Evolutionary conservation across 2,797 vertebrate species (phyloP).

Genomic region (Enteromius paludinosus): DNA sequence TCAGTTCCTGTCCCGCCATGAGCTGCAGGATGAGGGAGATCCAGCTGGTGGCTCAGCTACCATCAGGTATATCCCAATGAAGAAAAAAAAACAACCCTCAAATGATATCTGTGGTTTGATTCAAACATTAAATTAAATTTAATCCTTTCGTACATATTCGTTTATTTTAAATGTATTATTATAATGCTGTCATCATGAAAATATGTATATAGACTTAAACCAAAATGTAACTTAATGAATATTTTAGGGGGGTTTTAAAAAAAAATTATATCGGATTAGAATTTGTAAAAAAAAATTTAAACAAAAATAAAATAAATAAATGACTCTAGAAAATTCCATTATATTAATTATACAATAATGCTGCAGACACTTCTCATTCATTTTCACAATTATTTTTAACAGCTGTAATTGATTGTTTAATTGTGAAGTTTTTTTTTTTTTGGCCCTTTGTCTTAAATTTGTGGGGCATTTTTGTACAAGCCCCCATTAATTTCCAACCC

Average conservation of each 20-base stretch:
- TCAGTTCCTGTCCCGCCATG: constrained; percentile 91
- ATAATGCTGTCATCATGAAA: not conserved
- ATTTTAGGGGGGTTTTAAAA: not conserved
- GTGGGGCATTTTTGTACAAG: no score
- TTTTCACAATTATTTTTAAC: no score
- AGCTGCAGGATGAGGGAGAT: constrained; percentile 67
- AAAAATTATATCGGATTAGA: not conserved
- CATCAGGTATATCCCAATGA: constrained; percentile 77
- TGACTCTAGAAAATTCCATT: no score
- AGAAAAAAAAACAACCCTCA: not conserved
- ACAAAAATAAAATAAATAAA: no score
- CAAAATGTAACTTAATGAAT: not conserved
- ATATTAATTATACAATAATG: no score
- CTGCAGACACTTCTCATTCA: no score
- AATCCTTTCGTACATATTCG: not conserved
- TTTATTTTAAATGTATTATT: not conserved
- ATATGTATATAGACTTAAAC: not conserved
- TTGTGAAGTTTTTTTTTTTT: no score
- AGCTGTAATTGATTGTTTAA: no score
- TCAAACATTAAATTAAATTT: not conserved
- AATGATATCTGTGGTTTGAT: not conserved
- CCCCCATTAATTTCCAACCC: no score
- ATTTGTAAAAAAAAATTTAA: no score
- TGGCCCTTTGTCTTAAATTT: no score
- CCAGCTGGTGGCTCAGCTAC: constrained; percentile 32